Evolutionary conservation across 2,888 invertebrate genomes (phyloP), one percentile per base, ranked within the genome.

Genomic region (Rambutsinella grinnellia): DNA sequence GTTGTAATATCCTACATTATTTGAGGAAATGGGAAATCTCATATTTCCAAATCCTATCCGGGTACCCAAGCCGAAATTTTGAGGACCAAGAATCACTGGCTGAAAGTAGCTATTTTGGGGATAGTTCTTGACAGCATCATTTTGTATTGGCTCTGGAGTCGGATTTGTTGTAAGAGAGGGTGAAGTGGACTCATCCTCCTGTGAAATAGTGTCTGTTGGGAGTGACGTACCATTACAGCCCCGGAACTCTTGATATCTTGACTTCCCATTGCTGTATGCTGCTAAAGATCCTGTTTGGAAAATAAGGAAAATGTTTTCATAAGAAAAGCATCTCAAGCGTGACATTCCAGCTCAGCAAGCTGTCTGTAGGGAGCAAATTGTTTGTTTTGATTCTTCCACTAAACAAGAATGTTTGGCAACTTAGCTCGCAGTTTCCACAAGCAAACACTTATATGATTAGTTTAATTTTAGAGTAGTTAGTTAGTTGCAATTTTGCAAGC

Each of bases 181-280:
- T 5, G 6, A 5, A 36, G 36, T 5, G 36, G 36, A 36, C 36
- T 36, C 36, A 36, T 36, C 36, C 6, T 36, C 36, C 13, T 36
- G 36, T 36, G 36, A 49, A 49, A 49, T 49, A 17, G 36, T 36
- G 5, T 36, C 36, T 13, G 36, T 8, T 36, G 5, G 6, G 5
- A 36, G 36, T 10, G 21, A 17, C 19, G 63, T 28, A 2, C 60
- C 62, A 36, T 70, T 70, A 28, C 70, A 70, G 3, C 70, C 70
- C 5, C 23, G 44, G 58, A 70, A 62, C 5, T 70, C 62, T 5
- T 53, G 54, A 28, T 21, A 70, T 62, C 70, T 70, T 26, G 70
- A 70, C 10, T 21, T 54, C 0, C 70, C 70, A 62, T 70, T 62
- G 24, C 36, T 61, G 61, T 54, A 70, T 21, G 51, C 21, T 26